A percentile compares a stretch with the other conserved stretches of the same genome.
phyloP scores from a whole-genome alignment of 1,140 invertebrate genomes.

The Drosophila nigromelanica region DNA sequence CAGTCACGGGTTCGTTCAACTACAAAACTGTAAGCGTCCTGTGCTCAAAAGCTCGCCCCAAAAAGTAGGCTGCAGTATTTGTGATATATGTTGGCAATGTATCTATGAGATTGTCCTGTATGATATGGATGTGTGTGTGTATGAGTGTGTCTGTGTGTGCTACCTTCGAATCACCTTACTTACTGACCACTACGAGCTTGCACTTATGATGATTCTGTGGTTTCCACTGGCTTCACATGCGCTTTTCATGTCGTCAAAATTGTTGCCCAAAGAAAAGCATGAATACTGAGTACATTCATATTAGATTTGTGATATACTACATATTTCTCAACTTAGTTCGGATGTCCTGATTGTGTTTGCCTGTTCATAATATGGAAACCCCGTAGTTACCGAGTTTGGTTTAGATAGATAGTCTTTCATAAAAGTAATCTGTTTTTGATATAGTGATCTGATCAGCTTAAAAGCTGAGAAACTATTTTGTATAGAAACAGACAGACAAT shows the following conservation, averaged over 20 bases:
- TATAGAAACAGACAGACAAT: no score
- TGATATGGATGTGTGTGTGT: background rate
- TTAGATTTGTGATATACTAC: no score
- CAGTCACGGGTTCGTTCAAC: slow-evolving; percentile 28
- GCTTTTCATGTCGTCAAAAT: slow-evolving; percentile 25
- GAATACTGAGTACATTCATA: no score
- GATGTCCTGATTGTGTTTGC: no score
- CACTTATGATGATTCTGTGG: slow-evolving; percentile 21
- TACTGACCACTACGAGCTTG: slow-evolving; percentile 17
- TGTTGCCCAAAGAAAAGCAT: slow-evolving; percentile 10
- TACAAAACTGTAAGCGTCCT: slow-evolving; percentile 10
- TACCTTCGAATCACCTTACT: slow-evolving; percentile 24
- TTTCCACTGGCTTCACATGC: slow-evolving; percentile 2
- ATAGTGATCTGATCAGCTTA: no score
- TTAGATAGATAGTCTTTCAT: no score
- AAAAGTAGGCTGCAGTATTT: slow-evolving; percentile 3
- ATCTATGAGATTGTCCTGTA: background rate
- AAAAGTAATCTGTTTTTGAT: no score
- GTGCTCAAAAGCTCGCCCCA: slow-evolving; percentile 3
- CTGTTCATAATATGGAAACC: no score
- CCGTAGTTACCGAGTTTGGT: no score
- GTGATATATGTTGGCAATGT: background rate
- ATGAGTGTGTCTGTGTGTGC: slow-evolving; percentile 1
- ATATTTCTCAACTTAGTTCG: no score
- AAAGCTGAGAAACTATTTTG: no score